phyloP scores from a whole-genome alignment of 2,888 invertebrate species.

The Crocallis elinguaria region DNA sequence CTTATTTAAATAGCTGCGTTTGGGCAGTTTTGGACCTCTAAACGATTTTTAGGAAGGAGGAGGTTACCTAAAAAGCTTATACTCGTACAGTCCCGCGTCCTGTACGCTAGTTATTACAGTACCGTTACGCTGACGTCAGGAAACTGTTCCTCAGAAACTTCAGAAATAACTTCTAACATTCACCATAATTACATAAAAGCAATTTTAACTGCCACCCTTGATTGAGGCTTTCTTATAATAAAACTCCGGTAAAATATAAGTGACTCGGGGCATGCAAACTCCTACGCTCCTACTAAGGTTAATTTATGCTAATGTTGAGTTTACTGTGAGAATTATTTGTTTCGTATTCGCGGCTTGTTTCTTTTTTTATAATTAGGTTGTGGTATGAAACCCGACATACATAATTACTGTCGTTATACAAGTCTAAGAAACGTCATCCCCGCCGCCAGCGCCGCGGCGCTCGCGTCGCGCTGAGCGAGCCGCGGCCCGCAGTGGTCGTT shows the following conservation, averaged over 20 bases:
- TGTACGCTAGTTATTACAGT: too few relatives aligned
- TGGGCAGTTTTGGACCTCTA: too few relatives aligned
- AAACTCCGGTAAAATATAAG: conserved; percentile 25
- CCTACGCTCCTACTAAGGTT: conserved; percentile 45
- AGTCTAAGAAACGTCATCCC: too few relatives aligned
- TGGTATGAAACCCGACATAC: too few relatives aligned
- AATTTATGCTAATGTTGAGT: conserved; percentile 49
- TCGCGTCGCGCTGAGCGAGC: too few relatives aligned
- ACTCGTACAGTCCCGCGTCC: too few relatives aligned
- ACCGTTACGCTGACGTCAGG: conserved; percentile 21
- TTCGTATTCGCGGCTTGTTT: conserved; percentile 23
- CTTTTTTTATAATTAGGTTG: conserved; percentile 24
- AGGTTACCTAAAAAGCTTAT: too few relatives aligned
- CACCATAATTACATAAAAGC: conserved; percentile 30
- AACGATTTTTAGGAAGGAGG: too few relatives aligned
- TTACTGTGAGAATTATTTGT: conserved; percentile 28
- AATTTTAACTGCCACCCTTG: conserved; percentile 38
- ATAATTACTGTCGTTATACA: too few relatives aligned
- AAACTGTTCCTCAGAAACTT: conserved; percentile 26
- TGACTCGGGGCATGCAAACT: conserved; percentile 39
- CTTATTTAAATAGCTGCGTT: too few relatives aligned
- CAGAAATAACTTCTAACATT: conserved; percentile 26
- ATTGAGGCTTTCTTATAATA: conserved; percentile 38
- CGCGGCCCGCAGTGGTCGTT: too few relatives aligned
- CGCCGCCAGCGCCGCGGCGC: too few relatives aligned